Conservation (phyloP, 1,140 invertebrate species). For the Zaprionus vittiger region DNA sequence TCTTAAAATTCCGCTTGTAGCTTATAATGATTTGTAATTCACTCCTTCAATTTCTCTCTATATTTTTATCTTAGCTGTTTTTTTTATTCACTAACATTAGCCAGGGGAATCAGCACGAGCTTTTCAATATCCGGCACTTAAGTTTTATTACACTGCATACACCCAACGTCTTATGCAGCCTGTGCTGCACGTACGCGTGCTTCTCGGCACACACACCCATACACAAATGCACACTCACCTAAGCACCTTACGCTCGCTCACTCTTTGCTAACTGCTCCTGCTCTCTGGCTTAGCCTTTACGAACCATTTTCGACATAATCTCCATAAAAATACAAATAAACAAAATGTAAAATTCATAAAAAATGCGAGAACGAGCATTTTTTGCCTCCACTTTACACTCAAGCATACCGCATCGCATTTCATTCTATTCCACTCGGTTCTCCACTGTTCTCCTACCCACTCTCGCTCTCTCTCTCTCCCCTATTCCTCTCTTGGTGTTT, state of each 20-base stretch:
- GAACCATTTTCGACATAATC: constrained; percentile 48
- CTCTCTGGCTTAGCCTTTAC: constrained; percentile 9
- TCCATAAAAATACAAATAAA: constrained; percentile 65
- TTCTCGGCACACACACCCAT: constrained; percentile 1
- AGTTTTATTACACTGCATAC: constrained; percentile 70
- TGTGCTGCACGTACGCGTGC: constrained; percentile 39
- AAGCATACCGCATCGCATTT: constrained; percentile 20
- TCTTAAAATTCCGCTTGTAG: not conserved
- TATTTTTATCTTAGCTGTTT: constrained; percentile 12
- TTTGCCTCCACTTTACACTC: constrained; percentile 32
- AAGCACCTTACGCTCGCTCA: not conserved
- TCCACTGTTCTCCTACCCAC: not conserved
- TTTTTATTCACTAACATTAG: constrained; percentile 44
- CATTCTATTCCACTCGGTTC: constrained; percentile 23
- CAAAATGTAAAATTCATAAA: constrained; percentile 71
- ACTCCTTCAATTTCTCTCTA: not conserved
- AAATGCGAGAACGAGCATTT: constrained; percentile 42
- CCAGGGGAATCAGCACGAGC: constrained; percentile 42
- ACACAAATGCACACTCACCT: constrained; percentile 7
- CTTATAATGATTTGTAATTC: not conserved
- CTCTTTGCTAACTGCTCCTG: constrained; percentile 2
- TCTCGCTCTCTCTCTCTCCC: not conserved
- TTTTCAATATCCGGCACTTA: constrained; percentile 70
- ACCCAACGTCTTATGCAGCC: constrained; percentile 41
- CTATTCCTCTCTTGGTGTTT: not conserved